Evolutionary conservation across 2,797 vertebrate species (phyloP), one percentile per base, ranked within the genome.

Genomic region (Nasua narica): DNA sequence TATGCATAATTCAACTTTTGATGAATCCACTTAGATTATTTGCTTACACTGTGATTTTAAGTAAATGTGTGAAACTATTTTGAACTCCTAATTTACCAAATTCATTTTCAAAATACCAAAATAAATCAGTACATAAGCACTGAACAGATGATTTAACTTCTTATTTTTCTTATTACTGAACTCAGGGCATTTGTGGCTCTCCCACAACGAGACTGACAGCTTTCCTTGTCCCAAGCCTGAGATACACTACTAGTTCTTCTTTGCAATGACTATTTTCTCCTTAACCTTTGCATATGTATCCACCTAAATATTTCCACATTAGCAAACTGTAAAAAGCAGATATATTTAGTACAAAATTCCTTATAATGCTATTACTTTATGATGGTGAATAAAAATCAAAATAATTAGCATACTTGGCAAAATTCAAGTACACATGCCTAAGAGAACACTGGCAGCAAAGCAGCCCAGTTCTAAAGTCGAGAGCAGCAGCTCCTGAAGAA

Each of bases 81-180:
- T 91, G 67, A 95, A 95, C 76, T 86, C 40, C 58, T 79, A 43
- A 83, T 62, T 56, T 92, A 70, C 37, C 88, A 69, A n/a, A 84
- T 58, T 27, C 86, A 77, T 70, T 94, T 97, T 77, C 86, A 87
- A 95, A 93, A 78, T 60, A 70, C 14, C 14, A 56, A 96, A 97
- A 82, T 56, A 91, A 90, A 83, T 27, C 32, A 46, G 52, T 35
- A 88, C 43, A 76, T 67, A 72, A 87, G 94, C 85, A 95, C 58
- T 70, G 50, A 87, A 69, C 46, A 87, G 8, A 92, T 74, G n/a
- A 88, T 40, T 69, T 74, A 81, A 78, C 62, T 78, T 83, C 29
- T 69, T 43, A 29, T 74, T 88, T 84, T 76, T 78, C 54, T 95
- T 96, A 81, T 52, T 89, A 60, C 27, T 89, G 43, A 87, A 90